Base-by-base conservation (phyloP, 2,888 invertebrate genomes). In the Busseola fusca region DNA sequence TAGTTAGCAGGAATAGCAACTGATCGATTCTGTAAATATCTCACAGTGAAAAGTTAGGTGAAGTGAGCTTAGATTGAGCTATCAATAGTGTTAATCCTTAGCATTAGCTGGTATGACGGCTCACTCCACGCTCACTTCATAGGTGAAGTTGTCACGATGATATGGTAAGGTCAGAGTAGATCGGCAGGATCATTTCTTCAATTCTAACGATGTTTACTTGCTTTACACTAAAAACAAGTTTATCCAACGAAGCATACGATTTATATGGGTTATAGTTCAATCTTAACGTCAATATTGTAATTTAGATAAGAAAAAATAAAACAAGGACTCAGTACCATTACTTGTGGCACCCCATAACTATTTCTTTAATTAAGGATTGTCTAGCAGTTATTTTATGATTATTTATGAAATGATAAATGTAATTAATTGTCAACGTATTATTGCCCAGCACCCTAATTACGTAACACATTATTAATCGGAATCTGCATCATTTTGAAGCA, bases 291-390 rank as follows among this genome's bases (percentile, higher is more conserved):
- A 63, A 27, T 50, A 37, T 40, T 34, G 5, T 63, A 21, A 37
- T 66, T 67, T 50, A 65, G 4, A 45, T 3, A 42, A 54, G 12
- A 25, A 68, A 0, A 50, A 34, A 21, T n/a, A n/a, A 5, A n/a
- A 50, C 25, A 16, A 27, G 30, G 57, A 21, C 58, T 40, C 25
- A 75, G 16, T 27, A 42, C 48, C 34, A 34, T 64, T 54, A 54
- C 76, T 75, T 72, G 30, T 56, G 30, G 65, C 37, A 70, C n/a
- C 48, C 54, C 42, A 60, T 30, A 25, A n/a, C n/a, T 34, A 21
- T 27, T 48, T 5, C 30, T 6, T 34, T 34, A 10, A 6, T 42
- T 18, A 25, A 40, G 5, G 6, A 48, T 30, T 0, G 0, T 5
- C 27, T 14, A 16, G 16, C 59, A 45, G 14, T n/a, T 40, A 16